Base-by-base conservation (phyloP, 2,888 invertebrate genomes). In the Cryptus viduatorius region DNA sequence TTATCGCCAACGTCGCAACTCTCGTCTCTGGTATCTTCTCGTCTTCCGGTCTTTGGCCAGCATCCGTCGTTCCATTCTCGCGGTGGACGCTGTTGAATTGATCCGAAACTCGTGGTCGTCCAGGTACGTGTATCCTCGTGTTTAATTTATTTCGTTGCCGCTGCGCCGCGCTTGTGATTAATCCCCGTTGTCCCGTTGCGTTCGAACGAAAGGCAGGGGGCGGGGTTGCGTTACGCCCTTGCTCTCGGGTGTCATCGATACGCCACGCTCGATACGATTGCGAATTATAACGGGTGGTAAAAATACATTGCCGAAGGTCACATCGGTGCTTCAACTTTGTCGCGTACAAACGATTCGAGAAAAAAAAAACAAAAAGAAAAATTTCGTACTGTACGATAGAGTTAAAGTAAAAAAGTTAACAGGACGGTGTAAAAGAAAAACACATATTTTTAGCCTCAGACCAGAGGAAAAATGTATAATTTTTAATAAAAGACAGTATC, bases 171-270 rank as follows among this genome's bases (percentile, higher is more conserved):
- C 37, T 7, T 59, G 12, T 31, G 10, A 59, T 29, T 7, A 12
- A 29, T 59, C 12, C n/a, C n/a, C n/a, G n/a, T n/a, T n/a, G n/a
- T n/a, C n/a, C n/a, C n/a, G n/a, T n/a, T n/a, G n/a, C n/a, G n/a
- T n/a, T n/a, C n/a, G n/a, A n/a, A n/a, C n/a, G n/a, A n/a, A n/a
- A n/a, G n/a, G n/a, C n/a, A n/a, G n/a, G n/a, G n/a, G n/a, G n/a
- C 50, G 69, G 87, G 75, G 79, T 78, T 69, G 72, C 82, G 72
- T 83, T 86, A 79, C 83, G 59, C 77, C 80, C 71, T 68, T 48
- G 31, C 56, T 68, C 59, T 42, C 29, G 48, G 83, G 86, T 84
- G 86, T 86, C 86, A 83, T 83, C 87, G 81, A 84, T 88, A 86
- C 71, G 42, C 67, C 82, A 85, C 67, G 76, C 86, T 87, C 59